phyloP scores from a whole-genome alignment of 1,140 invertebrate genomes.

The Zaprionus gabonicus region DNA sequence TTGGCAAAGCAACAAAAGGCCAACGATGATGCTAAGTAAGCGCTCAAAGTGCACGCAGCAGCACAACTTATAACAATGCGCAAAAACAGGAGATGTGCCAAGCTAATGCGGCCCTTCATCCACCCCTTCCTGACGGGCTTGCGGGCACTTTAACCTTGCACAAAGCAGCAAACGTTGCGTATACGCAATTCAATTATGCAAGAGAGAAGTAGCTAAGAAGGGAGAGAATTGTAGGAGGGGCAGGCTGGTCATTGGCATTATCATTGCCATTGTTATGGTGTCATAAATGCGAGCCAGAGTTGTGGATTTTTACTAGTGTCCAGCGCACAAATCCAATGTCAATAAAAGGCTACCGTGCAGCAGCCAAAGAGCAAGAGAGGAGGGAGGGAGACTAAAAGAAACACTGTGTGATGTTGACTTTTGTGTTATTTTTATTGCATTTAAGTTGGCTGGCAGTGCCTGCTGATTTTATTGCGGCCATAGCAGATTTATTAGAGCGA shows the following conservation, averaged over 20 bases:
- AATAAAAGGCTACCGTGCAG: constrained; percentile 58
- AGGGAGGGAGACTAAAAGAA: background rate
- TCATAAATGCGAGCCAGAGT: constrained; percentile 57
- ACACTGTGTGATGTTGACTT: constrained; percentile 62
- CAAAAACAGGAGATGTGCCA: constrained; percentile 35
- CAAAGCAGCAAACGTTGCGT: constrained; percentile 56
- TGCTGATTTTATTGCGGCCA: constrained; percentile 68
- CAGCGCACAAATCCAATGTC: constrained; percentile 64
- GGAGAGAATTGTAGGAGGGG: background rate
- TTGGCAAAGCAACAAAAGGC: constrained; percentile 35
- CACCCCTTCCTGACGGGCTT: background rate
- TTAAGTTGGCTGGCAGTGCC: constrained; percentile 63
- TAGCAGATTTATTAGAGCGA: constrained; percentile 64
- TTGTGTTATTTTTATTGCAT: constrained; percentile 73
- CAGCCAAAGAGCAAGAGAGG: background rate
- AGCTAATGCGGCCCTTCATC: background rate
- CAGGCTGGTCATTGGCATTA: constrained; percentile 35
- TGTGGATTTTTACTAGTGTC: constrained; percentile 39
- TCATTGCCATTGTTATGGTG: constrained; percentile 49
- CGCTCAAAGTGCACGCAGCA: constrained; percentile 54
- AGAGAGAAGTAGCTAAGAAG: background rate
- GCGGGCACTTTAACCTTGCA: constrained; percentile 33
- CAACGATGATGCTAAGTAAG: constrained; percentile 44
- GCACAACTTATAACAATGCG: constrained; percentile 60
- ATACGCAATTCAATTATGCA: constrained; percentile 75